Conservation (phyloP, 1,140 invertebrate genomes). For the Formica exsecta region DNA sequence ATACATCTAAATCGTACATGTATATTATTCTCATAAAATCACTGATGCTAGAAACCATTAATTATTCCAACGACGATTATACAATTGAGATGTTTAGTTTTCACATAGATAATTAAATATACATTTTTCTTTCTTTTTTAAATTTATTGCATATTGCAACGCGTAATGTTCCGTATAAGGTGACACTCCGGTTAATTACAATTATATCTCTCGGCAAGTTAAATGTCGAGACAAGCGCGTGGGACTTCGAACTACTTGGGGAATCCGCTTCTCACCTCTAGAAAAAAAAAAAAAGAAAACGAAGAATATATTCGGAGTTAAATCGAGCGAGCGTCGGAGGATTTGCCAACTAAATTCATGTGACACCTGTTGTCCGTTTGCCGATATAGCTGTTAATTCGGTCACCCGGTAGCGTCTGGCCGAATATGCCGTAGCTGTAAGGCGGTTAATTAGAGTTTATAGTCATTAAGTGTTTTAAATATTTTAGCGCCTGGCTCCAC, state of each 20-base stretch:
- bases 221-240: neutral
- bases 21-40: neutral
- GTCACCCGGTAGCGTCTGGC: constrained; percentile 40
- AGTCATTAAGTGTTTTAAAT: constrained; percentile 62
- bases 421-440: constrained; percentile 49
- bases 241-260: constrained; percentile 1
- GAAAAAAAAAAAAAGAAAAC: neutral
- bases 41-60: neutral
- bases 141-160: neutral
- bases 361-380: constrained; percentile 71
- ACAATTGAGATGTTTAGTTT: neutral
- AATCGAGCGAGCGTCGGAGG: constrained; percentile 58
- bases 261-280: neutral
- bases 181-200: neutral
- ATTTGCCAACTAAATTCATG: constrained; percentile 69
- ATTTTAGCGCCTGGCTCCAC: constrained; percentile 30
- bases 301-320: constrained; percentile 49
- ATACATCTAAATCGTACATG: too few species aligned
- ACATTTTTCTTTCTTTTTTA: neutral
- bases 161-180: neutral
- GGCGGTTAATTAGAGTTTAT: constrained; percentile 55
- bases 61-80: neutral
- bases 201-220: constrained; percentile 6
- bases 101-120: neutral
- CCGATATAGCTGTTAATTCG: constrained; percentile 68